Evolutionary conservation across 2,113 vertebrate genomes (phyloP).

Genomic region (Ellobius talpinus): DNA sequence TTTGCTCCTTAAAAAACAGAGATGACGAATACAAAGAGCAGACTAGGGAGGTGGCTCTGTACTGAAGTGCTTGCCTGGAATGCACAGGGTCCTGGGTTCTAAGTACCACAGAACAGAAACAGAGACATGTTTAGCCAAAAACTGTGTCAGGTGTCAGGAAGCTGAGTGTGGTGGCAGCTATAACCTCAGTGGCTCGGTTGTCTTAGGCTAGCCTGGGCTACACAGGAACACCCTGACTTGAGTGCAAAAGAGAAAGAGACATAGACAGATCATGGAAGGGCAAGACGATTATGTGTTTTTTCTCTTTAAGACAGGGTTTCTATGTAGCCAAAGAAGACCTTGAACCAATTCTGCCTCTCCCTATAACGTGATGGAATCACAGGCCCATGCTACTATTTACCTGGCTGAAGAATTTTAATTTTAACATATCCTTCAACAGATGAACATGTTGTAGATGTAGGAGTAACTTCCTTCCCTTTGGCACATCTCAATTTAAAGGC

Average conservation of each 20-base stretch:
- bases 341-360: neutral
- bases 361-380: neutral
- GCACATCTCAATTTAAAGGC: neutral
- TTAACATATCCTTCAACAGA: neutral
- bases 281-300: accelerated
- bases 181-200: neutral
- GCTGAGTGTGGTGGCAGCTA: neutral
- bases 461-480: neutral
- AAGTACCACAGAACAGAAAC: neutral
- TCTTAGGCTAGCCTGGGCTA: neutral
- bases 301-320: neutral
- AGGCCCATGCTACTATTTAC: neutral
- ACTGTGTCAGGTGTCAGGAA: accelerated
- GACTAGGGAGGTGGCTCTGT: neutral
- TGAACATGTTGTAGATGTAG: neutral
- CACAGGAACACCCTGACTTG: neutral
- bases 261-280: neutral
- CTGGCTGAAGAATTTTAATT: neutral
- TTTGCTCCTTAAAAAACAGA: neutral
- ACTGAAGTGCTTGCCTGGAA: neutral
- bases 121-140: neutral
- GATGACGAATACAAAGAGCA: neutral
- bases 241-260: neutral
- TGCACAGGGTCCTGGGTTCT: neutral
- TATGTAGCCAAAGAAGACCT: neutral